phyloP scores from a whole-genome alignment of 2,113 vertebrate species.

The Camarhynchus parvulus region DNA sequence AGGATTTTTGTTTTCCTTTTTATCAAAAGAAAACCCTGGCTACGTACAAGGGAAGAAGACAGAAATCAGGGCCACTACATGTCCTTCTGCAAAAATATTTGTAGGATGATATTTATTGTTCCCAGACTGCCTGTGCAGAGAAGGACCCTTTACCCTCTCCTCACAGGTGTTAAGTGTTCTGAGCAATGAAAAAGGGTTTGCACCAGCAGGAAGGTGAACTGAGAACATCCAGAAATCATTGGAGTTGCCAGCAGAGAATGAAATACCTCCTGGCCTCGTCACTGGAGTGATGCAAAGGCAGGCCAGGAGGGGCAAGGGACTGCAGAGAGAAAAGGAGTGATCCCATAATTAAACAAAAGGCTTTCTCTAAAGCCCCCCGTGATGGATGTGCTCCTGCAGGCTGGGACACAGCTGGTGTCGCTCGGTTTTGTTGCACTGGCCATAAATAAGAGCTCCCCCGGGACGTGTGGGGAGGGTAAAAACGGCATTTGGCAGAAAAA shows the following conservation, averaged over 20 bases:
- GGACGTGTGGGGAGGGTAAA: background rate
- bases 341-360: conserved; percentile 53
- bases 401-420: background rate
- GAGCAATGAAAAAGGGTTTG: background rate
- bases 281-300: background rate
- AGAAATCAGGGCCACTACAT: background rate
- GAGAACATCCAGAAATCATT: background rate
- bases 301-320: background rate
- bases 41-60: background rate
- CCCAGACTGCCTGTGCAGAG: background rate
- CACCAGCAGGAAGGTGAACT: background rate
- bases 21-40: background rate
- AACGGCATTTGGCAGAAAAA: conserved; percentile 32
- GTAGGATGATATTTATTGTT: background rate
- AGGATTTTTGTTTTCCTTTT: background rate
- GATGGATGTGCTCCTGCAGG: conserved; percentile 36
- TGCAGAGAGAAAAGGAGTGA: background rate
- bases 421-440: conserved; percentile 29
- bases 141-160: background rate
- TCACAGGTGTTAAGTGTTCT: background rate
- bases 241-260: background rate
- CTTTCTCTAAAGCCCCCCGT: background rate
- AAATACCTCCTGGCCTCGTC: background rate
- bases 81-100: background rate
- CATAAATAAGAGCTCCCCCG: conserved; percentile 29